Conservation (phyloP, 1,140 invertebrate genomes). For the Centruroides vittatus region DNA sequence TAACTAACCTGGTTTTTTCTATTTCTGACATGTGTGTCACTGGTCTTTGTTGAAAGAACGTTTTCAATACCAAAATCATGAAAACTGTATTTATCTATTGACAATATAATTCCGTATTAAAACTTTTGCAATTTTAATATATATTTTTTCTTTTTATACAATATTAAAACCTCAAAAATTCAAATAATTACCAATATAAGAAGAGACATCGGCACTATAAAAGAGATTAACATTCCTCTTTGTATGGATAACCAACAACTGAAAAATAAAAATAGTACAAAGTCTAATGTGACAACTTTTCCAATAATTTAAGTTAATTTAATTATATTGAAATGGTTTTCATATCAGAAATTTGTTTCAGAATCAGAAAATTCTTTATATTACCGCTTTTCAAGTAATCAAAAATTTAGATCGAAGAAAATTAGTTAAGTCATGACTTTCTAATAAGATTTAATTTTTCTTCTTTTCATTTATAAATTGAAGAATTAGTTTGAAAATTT, state of each 20-base stretch:
- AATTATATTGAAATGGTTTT: no score
- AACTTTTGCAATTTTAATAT: no score
- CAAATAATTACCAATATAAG: constrained; percentile 40
- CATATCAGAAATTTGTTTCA: no score
- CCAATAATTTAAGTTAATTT: no score
- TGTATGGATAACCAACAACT: constrained; percentile 54
- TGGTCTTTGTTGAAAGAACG: constrained; percentile 24
- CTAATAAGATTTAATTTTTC: constrained; percentile 1
- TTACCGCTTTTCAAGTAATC: no score
- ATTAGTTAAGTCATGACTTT: neutral
- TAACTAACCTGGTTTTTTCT: constrained; percentile 14
- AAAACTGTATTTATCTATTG: constrained; percentile 33
- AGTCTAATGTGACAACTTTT: neutral
- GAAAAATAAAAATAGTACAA: constrained; percentile 5
- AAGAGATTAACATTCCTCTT: constrained; percentile 52
- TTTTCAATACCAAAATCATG: constrained; percentile 27
- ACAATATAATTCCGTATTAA: neutral
- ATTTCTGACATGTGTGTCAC: constrained; percentile 19
- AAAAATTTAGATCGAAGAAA: no score
- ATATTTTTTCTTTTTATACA: no score
- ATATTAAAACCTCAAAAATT: neutral
- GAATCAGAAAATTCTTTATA: no score
- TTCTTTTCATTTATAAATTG: no score
- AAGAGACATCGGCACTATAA: constrained; percentile 48
- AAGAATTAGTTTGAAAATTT: no score